Evolutionary conservation across 1,140 invertebrate genomes (phyloP), one percentile per base, ranked within the genome.

Genomic region (Bicyclus anynana): DNA sequence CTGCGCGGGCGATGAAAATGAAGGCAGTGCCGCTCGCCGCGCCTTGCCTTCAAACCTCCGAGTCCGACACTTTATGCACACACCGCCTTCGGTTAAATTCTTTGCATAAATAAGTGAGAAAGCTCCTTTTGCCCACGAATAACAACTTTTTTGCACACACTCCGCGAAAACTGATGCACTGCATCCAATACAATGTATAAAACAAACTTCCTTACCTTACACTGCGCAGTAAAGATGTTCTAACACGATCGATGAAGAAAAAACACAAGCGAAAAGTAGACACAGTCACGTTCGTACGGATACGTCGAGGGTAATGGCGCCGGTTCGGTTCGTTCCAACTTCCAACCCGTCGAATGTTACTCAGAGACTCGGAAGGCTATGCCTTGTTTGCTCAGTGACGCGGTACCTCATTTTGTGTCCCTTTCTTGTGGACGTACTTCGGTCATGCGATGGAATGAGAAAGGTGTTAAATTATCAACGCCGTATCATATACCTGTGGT

Each of bases 101-200:
- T 84, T 84, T 87, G 82, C 82, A 87, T 87, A 81, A 84, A 87
- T 87, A 87, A 81, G 60, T 69, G 78, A 74, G 84, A 87, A 85
- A 87, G 80, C 84, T 84, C 51, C 53, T 67, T 51, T 65, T 51
- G 42, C 60, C 64, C 72, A 77, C 74, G 69, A 74, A 69, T 51
- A 57, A 63, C 61, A 53, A 49, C 54, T 67, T 67, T 49, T 59
- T 65, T 62, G 51, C 75, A 82, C 68, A 69, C 82, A 84, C 81
- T 80, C 65, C 66, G 55, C 63, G 65, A 67, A 71, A 69, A 44
- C 47, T 53, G 44, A 64, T 51, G 53, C 80, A 87, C 81, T 84
- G 80, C 74, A 72, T 81, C 80, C 79, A 68, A 71, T 75, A 75
- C 49, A 77, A 77, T 68, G 66, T 78, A 73, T 70, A 72, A 80